Conservation (phyloP, 2,797 vertebrate genomes). For the Nyctalus aviator region DNA sequence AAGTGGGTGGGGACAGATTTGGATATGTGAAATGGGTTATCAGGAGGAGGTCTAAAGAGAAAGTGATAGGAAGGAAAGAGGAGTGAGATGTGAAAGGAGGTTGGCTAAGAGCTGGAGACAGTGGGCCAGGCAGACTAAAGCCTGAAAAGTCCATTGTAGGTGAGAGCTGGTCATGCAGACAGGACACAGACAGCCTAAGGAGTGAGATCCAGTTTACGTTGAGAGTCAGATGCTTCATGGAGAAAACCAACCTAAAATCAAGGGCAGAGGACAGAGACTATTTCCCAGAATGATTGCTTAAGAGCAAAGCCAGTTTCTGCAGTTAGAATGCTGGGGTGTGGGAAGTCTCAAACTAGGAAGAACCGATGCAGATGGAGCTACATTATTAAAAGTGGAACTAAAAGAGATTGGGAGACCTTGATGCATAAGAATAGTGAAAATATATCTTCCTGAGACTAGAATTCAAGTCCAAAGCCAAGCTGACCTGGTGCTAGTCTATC, state of each 20-base stretch:
- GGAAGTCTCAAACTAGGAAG: background rate
- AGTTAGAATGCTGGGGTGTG: background rate
- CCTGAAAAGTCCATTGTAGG: background rate
- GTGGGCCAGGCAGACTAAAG: background rate
- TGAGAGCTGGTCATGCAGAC: fast-evolving
- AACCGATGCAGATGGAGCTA: background rate
- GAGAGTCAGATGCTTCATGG: background rate
- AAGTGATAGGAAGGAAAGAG: background rate
- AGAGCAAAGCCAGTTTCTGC: background rate
- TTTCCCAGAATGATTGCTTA: background rate
- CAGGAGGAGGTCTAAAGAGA: background rate
- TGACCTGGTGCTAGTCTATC: background rate
- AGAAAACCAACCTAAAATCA: background rate
- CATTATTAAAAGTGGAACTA: background rate
- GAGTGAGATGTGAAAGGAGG: background rate
- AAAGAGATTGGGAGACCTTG: background rate
- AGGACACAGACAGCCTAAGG: too few relatives aligned
- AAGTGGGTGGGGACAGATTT: background rate
- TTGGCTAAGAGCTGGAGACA: background rate
- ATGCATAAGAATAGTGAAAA: background rate
- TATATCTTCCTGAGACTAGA: background rate
- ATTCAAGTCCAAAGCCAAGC: background rate
- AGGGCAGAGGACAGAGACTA: too few relatives aligned
- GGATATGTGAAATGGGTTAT: background rate
- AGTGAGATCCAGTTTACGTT: background rate